Evolutionary conservation across 2,113 vertebrate species (phyloP), one percentile per base, ranked within the genome.

Genomic region (Cisticola juncidis): DNA sequence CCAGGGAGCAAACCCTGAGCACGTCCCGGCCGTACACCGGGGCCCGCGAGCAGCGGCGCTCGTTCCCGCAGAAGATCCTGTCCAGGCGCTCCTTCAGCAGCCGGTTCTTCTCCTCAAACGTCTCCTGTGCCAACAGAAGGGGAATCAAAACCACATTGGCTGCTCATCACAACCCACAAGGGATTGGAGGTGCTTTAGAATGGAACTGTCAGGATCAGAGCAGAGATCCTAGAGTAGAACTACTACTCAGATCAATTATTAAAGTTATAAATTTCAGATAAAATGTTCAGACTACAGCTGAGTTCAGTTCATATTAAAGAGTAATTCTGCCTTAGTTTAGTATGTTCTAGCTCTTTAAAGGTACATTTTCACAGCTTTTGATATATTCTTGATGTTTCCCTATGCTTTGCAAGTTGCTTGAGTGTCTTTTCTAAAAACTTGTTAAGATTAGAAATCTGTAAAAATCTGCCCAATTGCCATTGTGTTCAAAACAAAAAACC

Each of bases 21-120:
- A 99, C 93, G 80, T 99, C 99, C 26, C 97, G 92, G 48, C 99
- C 99, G 5, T 99, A 99, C 65, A 99, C 1, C 0, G 99, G 99
- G 4, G 97, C 95, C 38, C 98, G 98, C 5, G 96, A 96, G 73
- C 99, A 99, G 54, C 98, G 99, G 2, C 98, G 98, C 73, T 99
- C 99, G 2, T 99, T 99, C 60, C 98, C 97, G 3, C 69, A 61
- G 56, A 99, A 98, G 45, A 99, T 97, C 23, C 98, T 97, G 74
- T 98, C 97, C 86, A 99, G 97, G 3, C 99, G 98, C 81, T 99
- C 99, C 93, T 98, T 99, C 64, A 98, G 50, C 70, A 99, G 98
- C 17, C 98, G 97, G 60, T 85, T 98, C 97, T 98, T 99, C 86
- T 99, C 99, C 95, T 99, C 99, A 0, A 96, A 98, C 0, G 98